Base-by-base conservation (phyloP, 2,113 vertebrate species). In the Ochotona princeps region DNA sequence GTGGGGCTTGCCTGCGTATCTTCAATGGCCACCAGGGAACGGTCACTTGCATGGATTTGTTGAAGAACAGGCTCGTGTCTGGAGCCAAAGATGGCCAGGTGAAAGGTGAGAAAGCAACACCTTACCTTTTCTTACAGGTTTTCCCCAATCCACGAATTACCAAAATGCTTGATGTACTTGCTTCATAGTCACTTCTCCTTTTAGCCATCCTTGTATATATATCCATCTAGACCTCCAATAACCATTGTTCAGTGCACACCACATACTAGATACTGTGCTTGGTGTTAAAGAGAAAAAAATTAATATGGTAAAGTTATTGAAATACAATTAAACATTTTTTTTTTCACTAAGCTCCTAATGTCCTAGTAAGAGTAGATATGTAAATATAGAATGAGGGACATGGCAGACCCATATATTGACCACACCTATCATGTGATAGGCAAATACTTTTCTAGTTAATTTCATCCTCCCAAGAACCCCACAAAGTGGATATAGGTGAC, bases 41-140 rank as follows among this genome's bases (percentile, higher is more conserved):
- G 0, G 82, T 99, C 92, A 98, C 96, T 93, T 99, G 99, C 96
- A 96, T 99, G 95, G 98, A 99, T 57, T 87, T 98, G 21, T 96
- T 98, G 0, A 97, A 92, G 8, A 95, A 98, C 26, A 97, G 7
- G 76, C 93, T 99, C 0, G 98, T 98, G n/a, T 99, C 99, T 0
- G 99, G 99, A 95, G 97, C 98, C 73, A 99, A 94, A 94, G 99
- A 99, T 49, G 97, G 98, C 93, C 96, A 95, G 51, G 98, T 99
- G 5, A 99, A 99, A 99, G 98, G 99, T 99, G 65, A 98, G 97
- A 85, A 79, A 81, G 14, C 87, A 69, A 66, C 61, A 6, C 6
- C 0, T 18, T 81, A 11, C 63, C 54, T 35, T 90, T 79, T 90
- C 69, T 82, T 75, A 72, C 51, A 90, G 35, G 23, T 74, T 83